Base-by-base conservation (phyloP, 2,888 invertebrate species). In the Drosophila merina region DNA sequence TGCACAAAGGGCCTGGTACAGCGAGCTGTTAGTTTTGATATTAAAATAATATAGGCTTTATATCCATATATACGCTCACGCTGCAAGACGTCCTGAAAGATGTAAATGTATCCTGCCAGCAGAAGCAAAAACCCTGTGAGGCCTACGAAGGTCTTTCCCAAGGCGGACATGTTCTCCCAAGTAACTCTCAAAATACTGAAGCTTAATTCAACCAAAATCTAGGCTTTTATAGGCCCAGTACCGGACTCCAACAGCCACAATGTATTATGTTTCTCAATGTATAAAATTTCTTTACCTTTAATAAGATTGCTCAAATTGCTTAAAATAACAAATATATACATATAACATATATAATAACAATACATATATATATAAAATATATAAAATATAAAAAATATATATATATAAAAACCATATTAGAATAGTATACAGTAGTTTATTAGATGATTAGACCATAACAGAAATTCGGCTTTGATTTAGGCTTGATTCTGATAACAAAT, bases 1-100 rank as follows among this genome's bases (percentile, higher is more conserved):
- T 67, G 55, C 33, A 84, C 88, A 56, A 83, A 83, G 6, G 83
- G 83, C 9, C 56, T 68, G 2, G 44, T 20, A n/a, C 83, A 84
- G 10, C 30, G 49, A 25, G 81, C 80, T 81, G 45, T 8, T 4
- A 5, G 5, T 36, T 36, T 36, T 5, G 6, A 36, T 6, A 36
- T 36, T 1, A 36, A 12, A 42, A 42, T 42, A 3, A 20, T 9
- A 20, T 42, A 9, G 20, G 4, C 0, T 20, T 42, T 20, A 9
- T 14, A 9, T 42, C 20, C 40, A 14, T 6, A 5, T 8, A n/a
- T 1, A 6, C 5, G 49, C 83, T 76, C 59, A 80, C 80, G 62
- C 25, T 56, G 47, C 31, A 48, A 60, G 40, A 66, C 66, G 28
- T 76, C 68, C 36, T 51, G n/a, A 38, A 74, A 82, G 4, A 86